Base-by-base conservation (phyloP, 2,113 vertebrate species). In the Cariama cristata region DNA sequence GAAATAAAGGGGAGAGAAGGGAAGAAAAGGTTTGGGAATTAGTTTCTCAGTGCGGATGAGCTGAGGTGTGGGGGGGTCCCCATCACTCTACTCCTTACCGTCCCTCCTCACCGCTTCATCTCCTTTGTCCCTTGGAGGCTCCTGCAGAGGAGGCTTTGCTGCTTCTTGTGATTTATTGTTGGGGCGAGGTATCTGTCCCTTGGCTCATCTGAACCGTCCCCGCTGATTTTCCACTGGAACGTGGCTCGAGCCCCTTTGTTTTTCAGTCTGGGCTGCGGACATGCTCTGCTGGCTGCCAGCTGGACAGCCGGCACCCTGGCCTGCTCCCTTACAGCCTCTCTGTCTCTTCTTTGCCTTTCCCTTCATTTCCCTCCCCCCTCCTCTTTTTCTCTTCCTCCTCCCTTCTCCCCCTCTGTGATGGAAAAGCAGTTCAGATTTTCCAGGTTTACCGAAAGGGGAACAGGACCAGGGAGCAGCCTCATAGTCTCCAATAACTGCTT, bases 261-360 rank as follows among this genome's bases (percentile, higher is more conserved):
- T 98, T 97, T 96, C 97, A 95, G 95, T 73, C 96, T 98, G 96
- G 96, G 93, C 92, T 96, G 79, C 16, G 91, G 97, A 98, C 66
- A 83, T 45, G 89, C 96, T 84, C 76, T 94, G 85, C 93, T 9
- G 20, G 53, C 79, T 97, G 98, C 98, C 98, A 98, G 97, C 94
- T 97, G 97, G 97, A 85, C 11, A 1, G 55, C 11, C 45, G 0
- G 76, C 82, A 12, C 82, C 76, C 87, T 94, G 62, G 95, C 82
- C 33, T 1, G 5, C 26, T 83, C 95, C 96, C 91, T 64, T 71
- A 77, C 87, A 95, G 95, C 95, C 73, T 66, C 74, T 75, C 68
- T 5, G 2, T 83, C 93, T 89, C 88, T 87, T 59, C 90, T 91
- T 92, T 83, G 35, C 67, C 75, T 93, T 85, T 96, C 95, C 59